Evolutionary conservation across 2,797 vertebrate genomes (phyloP), one percentile per base, ranked within the genome.

Genomic region (Acanthiza pusilla): DNA sequence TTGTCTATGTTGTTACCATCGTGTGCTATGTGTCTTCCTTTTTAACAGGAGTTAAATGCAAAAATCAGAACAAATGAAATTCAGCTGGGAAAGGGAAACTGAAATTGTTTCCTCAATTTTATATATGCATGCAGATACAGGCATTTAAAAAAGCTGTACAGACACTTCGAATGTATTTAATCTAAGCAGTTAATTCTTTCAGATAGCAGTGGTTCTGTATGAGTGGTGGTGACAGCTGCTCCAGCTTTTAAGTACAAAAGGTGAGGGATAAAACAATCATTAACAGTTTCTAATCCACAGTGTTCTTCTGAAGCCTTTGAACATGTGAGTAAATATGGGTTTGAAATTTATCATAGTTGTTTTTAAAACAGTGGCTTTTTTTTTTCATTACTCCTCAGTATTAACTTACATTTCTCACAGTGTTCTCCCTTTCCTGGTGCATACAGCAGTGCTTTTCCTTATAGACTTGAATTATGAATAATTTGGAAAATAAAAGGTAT

Each of bases 21-120:
- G 8, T 47, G 27, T 42, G 40, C 27, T 73, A 47, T 22, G 53
- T 42, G 70, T 71, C 7, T 26, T 92, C 85, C 60, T 91, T 94
- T 88, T 60, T 50, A 83, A 93, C 66, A 80, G 6, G 42, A 71
- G 53, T 89, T 86, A 96, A 94, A 86, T 72, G 82, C 58, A 94
- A 93, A 96, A 93, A 87, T 77, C 55, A 73, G 34, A 85, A 70
- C 13, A 62, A 91, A 93, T 91, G 23, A 93, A 96, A 93, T 53
- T 79, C 58, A 93, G 5, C 25, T 76, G 60, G 54, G 36, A 96
- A 96, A 89, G 63, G 66, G 47, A 61, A 95, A 76, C 27, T 32
- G 22, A 45, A 65, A 43, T 45, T 72, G 11, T 58, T 67, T 26
- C 26, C 38, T 91, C 61, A 21, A 21, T 95, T 85, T 93, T 60